A percentile compares a stretch with the other conserved stretches of the same genome.
Evolutionary conservation across 2,888 invertebrate genomes (phyloP).

Genomic region (Meteorus colon): DNA sequence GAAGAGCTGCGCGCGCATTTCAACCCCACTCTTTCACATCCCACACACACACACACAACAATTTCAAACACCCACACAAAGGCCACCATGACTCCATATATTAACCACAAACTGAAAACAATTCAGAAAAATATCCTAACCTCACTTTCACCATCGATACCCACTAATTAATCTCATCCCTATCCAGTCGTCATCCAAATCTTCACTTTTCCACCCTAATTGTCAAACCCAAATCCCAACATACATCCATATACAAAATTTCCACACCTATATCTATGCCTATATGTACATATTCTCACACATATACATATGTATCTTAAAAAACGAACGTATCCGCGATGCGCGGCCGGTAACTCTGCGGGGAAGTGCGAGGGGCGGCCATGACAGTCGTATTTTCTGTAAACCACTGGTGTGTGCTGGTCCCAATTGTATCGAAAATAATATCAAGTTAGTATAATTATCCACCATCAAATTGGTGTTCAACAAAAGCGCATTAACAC

Average conservation of each 20-base stretch:
- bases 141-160: no score
- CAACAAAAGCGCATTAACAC: constrained; percentile 46
- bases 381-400: constrained; percentile 67
- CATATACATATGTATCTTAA: background rate
- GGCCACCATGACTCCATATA: background rate
- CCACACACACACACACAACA: background rate
- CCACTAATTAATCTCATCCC: no score
- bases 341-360: constrained; percentile 53
- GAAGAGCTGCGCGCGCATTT: background rate
- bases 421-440: constrained; percentile 23
- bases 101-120: background rate
- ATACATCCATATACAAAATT: no score
- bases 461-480: constrained; percentile 23
- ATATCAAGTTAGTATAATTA: background rate
- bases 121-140: no score
- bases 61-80: background rate
- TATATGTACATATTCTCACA: background rate
- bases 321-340: background rate
- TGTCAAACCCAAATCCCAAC: no score
- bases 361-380: constrained; percentile 62
- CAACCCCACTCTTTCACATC: background rate
- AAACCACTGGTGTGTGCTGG: constrained; percentile 56
- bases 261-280: background rate
- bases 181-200: no score
- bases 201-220: no score